These are phyloP conservation scores for Rhagonycha fulva DNA, from an alignment of 2,888 invertebrate genomes.

Conservation along the genomic window DNA sequence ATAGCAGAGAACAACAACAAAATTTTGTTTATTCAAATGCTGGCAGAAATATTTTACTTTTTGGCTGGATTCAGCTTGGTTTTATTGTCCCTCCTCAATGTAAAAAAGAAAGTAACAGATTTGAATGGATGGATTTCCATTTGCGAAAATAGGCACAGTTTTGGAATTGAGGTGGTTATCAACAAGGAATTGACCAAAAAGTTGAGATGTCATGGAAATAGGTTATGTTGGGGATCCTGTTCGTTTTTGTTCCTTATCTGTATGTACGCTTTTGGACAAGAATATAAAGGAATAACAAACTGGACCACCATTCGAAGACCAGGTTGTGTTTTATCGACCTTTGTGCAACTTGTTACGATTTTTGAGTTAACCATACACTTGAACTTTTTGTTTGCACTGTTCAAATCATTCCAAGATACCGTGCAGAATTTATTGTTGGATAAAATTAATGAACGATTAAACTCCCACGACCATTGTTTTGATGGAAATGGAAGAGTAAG, in stretches of 20 bases:
- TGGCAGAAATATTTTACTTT: conserved; percentile 23
- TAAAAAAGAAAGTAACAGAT: conserved; percentile 16
- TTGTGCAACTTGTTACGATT: conserved; percentile 9
- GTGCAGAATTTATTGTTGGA: neutral
- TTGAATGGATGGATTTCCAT: conserved; percentile 22
- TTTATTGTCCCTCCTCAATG: neutral
- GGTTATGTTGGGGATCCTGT: neutral
- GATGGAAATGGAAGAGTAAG: neutral
- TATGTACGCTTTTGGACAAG: neutral
- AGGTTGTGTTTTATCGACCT: neutral
- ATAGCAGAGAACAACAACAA: neutral
- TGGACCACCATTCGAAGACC: conserved; percentile 9
- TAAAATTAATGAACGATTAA: neutral
- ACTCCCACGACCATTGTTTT: neutral
- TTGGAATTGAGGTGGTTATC: conserved; percentile 18
- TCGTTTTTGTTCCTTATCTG: neutral
- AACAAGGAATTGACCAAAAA: conserved; percentile 2
- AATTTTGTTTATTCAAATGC: conserved; percentile 13
- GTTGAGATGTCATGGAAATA: neutral
- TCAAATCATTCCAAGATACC: neutral
- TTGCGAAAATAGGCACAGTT: conserved; percentile 15
- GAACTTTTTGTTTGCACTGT: neutral
- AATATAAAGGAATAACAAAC: neutral
- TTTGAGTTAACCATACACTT: conserved; percentile 4
- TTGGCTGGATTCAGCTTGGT: conserved; percentile 15